Conservation (phyloP, 2,797 vertebrate genomes). For the Molossus alvarezi region DNA sequence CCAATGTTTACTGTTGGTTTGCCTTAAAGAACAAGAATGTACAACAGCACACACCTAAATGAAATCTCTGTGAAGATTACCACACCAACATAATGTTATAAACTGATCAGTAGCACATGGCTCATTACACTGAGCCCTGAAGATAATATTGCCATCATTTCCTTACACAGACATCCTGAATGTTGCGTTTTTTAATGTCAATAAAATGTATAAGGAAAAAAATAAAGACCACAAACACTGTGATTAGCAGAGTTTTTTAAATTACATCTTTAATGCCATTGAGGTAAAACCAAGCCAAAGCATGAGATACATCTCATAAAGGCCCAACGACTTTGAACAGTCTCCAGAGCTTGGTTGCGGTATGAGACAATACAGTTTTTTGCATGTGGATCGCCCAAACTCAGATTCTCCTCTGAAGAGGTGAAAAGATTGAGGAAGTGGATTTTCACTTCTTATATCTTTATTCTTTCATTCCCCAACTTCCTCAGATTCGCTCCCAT, state of each 20-base stretch:
- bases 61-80: background rate
- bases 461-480: background rate
- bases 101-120: background rate
- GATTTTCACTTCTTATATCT: constrained; percentile 27
- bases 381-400: constrained; percentile 19
- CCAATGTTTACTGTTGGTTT: background rate
- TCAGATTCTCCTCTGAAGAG: constrained; percentile 1
- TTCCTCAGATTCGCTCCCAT: background rate
- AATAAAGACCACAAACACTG: background rate
- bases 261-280: background rate
- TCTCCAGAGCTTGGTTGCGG: background rate
- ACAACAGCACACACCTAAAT: background rate
- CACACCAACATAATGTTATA: background rate
- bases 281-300: constrained; percentile 52
- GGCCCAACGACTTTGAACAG: background rate
- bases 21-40: background rate
- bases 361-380: background rate
- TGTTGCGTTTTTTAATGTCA: background rate
- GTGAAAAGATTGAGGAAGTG: background rate
- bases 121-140: background rate
- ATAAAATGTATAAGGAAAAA: background rate
- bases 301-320: background rate
- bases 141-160: background rate
- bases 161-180: background rate
- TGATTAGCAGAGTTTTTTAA: constrained; percentile 23